Percentiles rank a stretch among this genome's conserved stretches.
These are phyloP conservation scores for Pteruthius melanotis DNA, from an alignment of 2,113 vertebrate species.

Conservation along the genomic window DNA sequence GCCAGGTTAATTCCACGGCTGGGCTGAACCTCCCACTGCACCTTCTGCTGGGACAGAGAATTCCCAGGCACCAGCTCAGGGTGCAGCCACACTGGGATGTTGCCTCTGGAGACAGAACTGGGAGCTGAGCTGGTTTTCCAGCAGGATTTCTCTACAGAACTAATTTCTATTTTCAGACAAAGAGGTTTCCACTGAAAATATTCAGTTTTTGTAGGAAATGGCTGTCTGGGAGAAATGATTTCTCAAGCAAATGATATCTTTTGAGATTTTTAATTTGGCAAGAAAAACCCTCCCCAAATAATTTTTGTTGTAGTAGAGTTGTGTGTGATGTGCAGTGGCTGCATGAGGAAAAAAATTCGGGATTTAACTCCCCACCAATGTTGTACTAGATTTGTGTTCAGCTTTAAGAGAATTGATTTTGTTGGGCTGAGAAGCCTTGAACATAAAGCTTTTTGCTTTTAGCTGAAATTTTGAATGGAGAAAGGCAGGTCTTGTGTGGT, in stretches of 20 bases:
- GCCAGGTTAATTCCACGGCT: neutral
- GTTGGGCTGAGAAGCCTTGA: neutral
- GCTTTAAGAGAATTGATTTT: neutral
- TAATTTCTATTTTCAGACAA: neutral
- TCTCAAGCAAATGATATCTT: neutral
- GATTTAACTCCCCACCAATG: neutral
- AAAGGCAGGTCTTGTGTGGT: neutral
- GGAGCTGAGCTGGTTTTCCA: neutral
- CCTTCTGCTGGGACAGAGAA: neutral
- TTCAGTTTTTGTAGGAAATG: neutral
- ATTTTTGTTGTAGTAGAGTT: neutral
- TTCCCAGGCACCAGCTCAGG: neutral
- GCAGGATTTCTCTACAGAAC: neutral
- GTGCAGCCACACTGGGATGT: fast-evolving
- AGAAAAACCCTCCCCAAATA: neutral
- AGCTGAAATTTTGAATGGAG: neutral
- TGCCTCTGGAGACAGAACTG: neutral
- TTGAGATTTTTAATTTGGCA: neutral
- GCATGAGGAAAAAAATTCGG: neutral
- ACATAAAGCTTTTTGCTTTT: neutral
- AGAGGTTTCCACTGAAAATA: neutral
- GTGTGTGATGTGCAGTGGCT: neutral
- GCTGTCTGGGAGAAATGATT: neutral
- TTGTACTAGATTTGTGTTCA: neutral
- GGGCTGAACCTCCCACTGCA: neutral